These are phyloP conservation scores for Lithobates pipiens DNA, from an alignment of 2,797 vertebrate genomes.

Conservation along the genomic window DNA sequence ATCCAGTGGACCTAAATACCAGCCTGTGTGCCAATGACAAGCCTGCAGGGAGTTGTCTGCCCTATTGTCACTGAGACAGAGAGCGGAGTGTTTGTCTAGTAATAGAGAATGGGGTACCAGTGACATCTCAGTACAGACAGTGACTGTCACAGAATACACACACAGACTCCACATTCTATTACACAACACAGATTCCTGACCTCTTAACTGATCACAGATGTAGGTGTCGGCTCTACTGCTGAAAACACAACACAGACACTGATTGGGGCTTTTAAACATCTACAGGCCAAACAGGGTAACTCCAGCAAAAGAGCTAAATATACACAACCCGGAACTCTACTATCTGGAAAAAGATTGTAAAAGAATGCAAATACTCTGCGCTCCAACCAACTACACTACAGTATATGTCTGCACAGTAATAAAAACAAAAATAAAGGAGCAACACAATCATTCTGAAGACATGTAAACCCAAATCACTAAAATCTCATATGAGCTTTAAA, in stretches of 20 bases:
- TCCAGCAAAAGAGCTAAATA: too few species aligned
- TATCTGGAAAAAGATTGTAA: too few species aligned
- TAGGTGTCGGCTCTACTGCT: background rate
- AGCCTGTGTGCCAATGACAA: constrained; percentile 13
- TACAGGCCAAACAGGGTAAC: too few species aligned
- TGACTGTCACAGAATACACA: constrained; percentile 25
- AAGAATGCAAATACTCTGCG: too few species aligned
- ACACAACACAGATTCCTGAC: constrained; percentile 12
- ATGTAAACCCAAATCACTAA: too few species aligned
- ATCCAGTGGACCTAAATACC: constrained; percentile 11
- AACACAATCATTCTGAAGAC: too few species aligned
- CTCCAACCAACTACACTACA: too few species aligned
- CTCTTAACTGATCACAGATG: constrained; percentile 22
- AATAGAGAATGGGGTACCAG: constrained; percentile 19
- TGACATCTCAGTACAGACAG: constrained; percentile 10
- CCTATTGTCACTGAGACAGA: constrained; percentile 46
- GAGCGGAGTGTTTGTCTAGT: constrained; percentile 12
- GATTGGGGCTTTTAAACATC: too few species aligned
- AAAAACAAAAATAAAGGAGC: too few species aligned
- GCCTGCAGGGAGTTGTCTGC: background rate
- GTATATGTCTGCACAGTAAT: too few species aligned
- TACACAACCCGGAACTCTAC: too few species aligned
- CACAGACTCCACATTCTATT: constrained; percentile 32
- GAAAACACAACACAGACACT: background rate
- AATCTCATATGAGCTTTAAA: too few species aligned